Evolutionary conservation across 2,113 vertebrate species (phyloP).

Genomic region (Paraplagusia blochii): DNA sequence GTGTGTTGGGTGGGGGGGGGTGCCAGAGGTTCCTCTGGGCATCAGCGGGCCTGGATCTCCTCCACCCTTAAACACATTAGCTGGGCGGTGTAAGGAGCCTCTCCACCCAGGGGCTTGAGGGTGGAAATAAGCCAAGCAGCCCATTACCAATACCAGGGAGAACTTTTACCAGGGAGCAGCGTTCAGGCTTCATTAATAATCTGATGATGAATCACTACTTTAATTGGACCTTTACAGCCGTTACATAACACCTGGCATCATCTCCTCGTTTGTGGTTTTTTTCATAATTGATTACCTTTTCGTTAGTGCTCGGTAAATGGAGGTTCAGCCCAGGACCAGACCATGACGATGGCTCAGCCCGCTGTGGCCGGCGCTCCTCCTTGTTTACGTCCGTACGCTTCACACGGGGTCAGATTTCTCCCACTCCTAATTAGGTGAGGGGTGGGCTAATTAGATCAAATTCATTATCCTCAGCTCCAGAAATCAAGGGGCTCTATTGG

Average conservation of each 20-base stretch:
- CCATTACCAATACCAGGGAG: conserved; percentile 79
- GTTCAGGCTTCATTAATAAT: conserved; percentile 81
- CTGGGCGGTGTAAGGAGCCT: conserved; percentile 75
- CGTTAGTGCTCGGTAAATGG: conserved; percentile 36
- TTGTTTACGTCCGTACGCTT: conserved; percentile 38
- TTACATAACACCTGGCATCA: conserved; percentile 62
- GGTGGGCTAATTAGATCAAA: conserved; percentile 97
- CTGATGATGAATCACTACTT: conserved; percentile 80
- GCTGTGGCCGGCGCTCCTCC: too few relatives aligned
- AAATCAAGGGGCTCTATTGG: conserved; percentile 92
- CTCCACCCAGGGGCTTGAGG: conserved; percentile 73
- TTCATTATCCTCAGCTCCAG: conserved; percentile 97
- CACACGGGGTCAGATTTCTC: conserved; percentile 85
- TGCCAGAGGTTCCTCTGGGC: conserved; percentile 44
- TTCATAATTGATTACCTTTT: conserved; percentile 43
- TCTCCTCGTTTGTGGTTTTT: conserved; percentile 45
- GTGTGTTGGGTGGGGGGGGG: too few relatives aligned
- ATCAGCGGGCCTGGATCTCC: conserved; percentile 63
- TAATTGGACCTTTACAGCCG: conserved; percentile 86
- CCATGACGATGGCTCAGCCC: too few relatives aligned
- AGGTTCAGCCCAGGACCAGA: conserved; percentile 15
- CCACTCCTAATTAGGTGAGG: conserved; percentile 94
- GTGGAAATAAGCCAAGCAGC: conserved; percentile 74
- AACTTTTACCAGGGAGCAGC: conserved; percentile 54
- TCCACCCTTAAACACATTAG: conserved; percentile 81